Base-by-base conservation (phyloP, 2,797 vertebrate genomes). In the Scolopax rusticola region DNA sequence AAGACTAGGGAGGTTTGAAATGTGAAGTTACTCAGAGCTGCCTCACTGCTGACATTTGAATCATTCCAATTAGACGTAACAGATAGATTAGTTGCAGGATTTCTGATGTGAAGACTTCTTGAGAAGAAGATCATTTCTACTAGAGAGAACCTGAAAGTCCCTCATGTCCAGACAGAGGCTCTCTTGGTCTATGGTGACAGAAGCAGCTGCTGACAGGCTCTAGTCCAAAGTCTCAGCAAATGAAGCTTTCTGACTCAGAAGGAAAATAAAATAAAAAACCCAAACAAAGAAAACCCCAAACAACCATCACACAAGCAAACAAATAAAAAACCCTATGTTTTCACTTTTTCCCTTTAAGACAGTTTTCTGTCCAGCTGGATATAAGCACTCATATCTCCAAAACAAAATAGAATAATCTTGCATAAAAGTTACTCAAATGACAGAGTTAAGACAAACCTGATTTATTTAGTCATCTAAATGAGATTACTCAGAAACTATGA, bases 381-480 rank as follows among this genome's bases (percentile, higher is more conserved):
- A 45, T 59, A 20, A 90, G 17, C 36, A 80, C 50, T 80, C 18
- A 74, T 60, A 67, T 21, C 21, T 84, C 28, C 70, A 89, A 84
- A 92, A 76, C 51, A 94, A 76, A 68, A 40, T 50, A 15, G 71
- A 67, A 83, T 40, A 30, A 2, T 60, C 56, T 91, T 79, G 18
- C 56, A 10, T 80, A 61, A 30, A 94, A 80, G 28, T 90, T 89
- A 71, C 14, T 30, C 40, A 56, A 83, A 87, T 60, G 12, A 56
- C 27, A 79, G 70, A 41, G 73, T 73, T 89, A 82, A 56, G 60
- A 53, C 8, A 75, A 92, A 50, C 19, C 41, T 87, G 87, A 73
- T 85, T 84, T 75, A 80, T 36, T 84, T 81, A 93, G 71, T 96
- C 45, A 71, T 87, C 57, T 84, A 77, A 93, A 75, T 36, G 53